Percentiles rank a stretch among this genome's conserved stretches.
Evolutionary conservation across 2,888 invertebrate genomes (phyloP).

Genomic region (Erebia palarica): DNA sequence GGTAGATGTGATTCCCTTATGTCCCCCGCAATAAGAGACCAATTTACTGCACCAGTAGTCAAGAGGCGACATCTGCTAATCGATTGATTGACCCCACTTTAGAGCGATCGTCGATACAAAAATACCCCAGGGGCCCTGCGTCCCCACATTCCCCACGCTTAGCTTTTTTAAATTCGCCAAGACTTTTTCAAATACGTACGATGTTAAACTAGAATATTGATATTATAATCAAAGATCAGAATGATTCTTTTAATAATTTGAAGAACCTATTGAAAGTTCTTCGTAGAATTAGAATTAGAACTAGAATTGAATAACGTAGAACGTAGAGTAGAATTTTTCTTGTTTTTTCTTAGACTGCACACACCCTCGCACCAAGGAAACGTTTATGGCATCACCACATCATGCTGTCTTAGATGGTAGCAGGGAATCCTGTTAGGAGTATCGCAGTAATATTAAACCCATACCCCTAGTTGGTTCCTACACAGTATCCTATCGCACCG

Average conservation of each 20-base stretch:
- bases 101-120: conserved; percentile 61
- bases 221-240: not conserved
- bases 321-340: no score
- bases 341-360: no score
- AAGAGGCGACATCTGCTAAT: conserved; percentile 78
- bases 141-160: conserved; percentile 53
- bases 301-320: no score
- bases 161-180: conserved; percentile 38
- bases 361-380: no score
- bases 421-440: no score
- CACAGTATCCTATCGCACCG: no score
- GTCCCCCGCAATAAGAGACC: conserved; percentile 58
- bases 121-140: conserved; percentile 59
- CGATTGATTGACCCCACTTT: conserved; percentile 79
- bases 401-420: no score
- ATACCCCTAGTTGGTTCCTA: no score
- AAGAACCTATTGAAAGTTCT: no score
- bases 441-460: no score
- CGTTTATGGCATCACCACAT: no score
- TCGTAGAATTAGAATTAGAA: no score
- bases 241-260: not conserved
- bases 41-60: conserved; percentile 79
- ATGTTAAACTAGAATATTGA: not conserved
- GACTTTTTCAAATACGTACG: not conserved
- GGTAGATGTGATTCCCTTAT: conserved; percentile 26